Conservation (phyloP, 2,113 vertebrate species). For the Phocoena phocoena region DNA sequence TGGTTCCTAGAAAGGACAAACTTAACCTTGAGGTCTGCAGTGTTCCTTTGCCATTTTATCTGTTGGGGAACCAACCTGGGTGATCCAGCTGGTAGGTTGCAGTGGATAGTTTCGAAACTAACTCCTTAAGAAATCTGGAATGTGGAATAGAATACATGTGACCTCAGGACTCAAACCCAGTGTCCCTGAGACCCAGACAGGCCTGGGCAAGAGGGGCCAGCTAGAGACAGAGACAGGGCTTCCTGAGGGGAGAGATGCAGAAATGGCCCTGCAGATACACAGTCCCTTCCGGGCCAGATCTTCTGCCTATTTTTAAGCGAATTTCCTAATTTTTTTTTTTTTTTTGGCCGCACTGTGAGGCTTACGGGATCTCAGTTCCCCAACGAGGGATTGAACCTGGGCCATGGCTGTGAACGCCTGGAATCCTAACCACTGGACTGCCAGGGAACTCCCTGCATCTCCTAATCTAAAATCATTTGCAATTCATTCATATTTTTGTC, state of each 20-base stretch:
- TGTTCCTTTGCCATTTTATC: neutral
- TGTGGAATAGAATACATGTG: neutral
- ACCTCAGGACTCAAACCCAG: neutral
- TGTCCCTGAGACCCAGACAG: neutral
- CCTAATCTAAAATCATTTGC: neutral
- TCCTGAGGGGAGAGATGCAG: neutral
- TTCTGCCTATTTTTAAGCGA: neutral
- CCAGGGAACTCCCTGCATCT: neutral
- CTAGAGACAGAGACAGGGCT: neutral
- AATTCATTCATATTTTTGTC: neutral
- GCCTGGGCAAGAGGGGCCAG: neutral
- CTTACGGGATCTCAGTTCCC: neutral
- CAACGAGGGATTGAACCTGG: neutral
- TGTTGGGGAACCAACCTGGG: neutral
- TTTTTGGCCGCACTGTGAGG: neutral
- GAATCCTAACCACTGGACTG: neutral
- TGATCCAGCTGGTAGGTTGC: neutral
- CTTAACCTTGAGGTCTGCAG: neutral
- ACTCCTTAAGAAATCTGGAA: neutral
- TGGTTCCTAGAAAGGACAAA: neutral
- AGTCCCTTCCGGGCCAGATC: neutral
- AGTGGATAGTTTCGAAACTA: neutral
- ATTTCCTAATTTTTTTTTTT: neutral
- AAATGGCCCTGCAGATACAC: neutral
- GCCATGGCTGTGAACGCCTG: neutral